Evolutionary conservation across 30 jellyfish, hydroid and myxozoan species (phyloP).

Genomic region (Catostylus mosaicus): DNA sequence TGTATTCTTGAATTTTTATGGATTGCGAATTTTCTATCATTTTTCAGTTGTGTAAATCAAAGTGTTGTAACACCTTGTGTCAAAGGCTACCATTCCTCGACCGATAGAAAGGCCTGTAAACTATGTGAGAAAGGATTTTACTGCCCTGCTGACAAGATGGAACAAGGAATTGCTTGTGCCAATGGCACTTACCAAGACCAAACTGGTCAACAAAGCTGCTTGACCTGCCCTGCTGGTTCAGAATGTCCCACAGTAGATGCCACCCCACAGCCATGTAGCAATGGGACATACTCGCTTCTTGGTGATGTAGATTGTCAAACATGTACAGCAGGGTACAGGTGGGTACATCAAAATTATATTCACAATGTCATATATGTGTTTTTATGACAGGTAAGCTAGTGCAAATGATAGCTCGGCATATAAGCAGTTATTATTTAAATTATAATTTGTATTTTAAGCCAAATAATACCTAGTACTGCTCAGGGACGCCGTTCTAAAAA

Average conservation of each 20-base stretch:
- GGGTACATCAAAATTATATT: background rate
- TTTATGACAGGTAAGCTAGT: too few species aligned
- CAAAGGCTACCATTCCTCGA: constrained; percentile 42
- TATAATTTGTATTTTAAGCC: too few species aligned
- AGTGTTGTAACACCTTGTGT: constrained; percentile 40
- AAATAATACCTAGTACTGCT: too few species aligned
- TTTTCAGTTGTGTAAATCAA: constrained; percentile 47
- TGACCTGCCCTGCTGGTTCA: constrained; percentile 69
- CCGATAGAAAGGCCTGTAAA: constrained; percentile 59
- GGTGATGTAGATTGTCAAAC: constrained; percentile 62
- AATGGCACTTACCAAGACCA: constrained; percentile 73
- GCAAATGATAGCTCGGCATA: too few species aligned
- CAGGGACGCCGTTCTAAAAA: too few species aligned
- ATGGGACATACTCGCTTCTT: constrained; percentile 63
- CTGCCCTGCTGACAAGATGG: constrained; percentile 63
- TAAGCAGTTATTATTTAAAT: too few species aligned
- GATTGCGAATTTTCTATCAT: too few species aligned
- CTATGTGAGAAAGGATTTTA: constrained; percentile 73
- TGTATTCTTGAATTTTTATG: too few species aligned
- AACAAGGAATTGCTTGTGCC: constrained; percentile 43
- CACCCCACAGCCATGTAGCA: constrained; percentile 55
- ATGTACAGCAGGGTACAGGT: constrained; percentile 81
- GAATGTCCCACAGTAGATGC: constrained; percentile 42
- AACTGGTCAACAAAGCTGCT: constrained; percentile 53
- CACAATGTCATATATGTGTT: too few species aligned